Evolutionary conservation across 2,797 vertebrate genomes (phyloP), one percentile per base, ranked within the genome.

Genomic region (Rhodeus uyekii): DNA sequence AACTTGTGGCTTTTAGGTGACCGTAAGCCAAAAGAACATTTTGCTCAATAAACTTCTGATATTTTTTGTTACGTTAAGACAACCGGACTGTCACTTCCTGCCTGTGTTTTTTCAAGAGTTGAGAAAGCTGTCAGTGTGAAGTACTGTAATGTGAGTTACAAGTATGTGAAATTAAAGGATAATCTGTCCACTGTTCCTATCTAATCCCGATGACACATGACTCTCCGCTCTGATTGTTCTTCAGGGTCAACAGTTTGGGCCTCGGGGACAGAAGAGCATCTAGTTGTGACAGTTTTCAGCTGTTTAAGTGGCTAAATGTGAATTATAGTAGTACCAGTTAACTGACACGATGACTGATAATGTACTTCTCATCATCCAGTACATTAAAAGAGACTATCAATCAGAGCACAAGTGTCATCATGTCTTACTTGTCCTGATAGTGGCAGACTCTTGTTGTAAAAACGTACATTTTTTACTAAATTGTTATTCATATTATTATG

Each of bases 121-220:
- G 55, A 61, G 55, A 71, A 72, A 72, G 19, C 22, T 72, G 38
- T 80, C 65, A 36, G 22, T 36, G 38, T 46, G 4, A 79, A 29
- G 36, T n/a, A n/a, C n/a, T n/a, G n/a, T n/a, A n/a, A n/a, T 38
- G 19, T n/a, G 36, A 42, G 16, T n/a, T n/a, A n/a, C n/a, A n/a
- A 68, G 48, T 19, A 13, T 64, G 29, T 48, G 27, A 64, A 77
- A 48, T 77, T 48, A 48, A 18, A 73, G 60, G 13, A 77, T 64
- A 48, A 64, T 64, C 29, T 48, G 58, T 64, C 60, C 42, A 34
- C 42, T 48, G 39, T 68, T 68, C 48, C 24, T 13, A 27, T 78
- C 48, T 42, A 42, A 55, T 68, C n/a, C 76, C 8, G 18, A 68
- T 39, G 18, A 42, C 64, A 78, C 48, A 14, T 42, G 34, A 39